Conservation (phyloP, 2,113 vertebrate genomes). For the Gila orcuttii region DNA sequence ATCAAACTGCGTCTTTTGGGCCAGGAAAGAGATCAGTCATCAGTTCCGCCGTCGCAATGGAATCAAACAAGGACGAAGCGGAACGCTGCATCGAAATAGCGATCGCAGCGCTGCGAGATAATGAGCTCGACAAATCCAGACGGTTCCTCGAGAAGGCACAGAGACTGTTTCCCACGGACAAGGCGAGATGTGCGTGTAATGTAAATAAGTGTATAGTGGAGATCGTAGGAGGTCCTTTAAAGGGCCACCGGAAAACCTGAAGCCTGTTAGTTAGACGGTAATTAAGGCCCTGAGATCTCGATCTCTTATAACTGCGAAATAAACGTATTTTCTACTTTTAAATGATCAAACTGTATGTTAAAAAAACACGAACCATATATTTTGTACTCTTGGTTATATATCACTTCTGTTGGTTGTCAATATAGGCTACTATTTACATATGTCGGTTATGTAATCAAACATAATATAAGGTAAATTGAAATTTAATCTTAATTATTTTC, state of each 20-base stretch:
- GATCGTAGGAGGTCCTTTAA: conserved; percentile 29
- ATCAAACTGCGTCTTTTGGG: conserved; percentile 59
- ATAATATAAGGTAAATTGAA: neutral
- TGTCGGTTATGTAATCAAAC: neutral
- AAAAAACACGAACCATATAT: neutral
- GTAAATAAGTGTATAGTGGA: conserved; percentile 46
- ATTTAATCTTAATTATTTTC: neutral
- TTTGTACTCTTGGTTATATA: neutral
- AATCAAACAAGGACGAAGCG: conserved; percentile 98
- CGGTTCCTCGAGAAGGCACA: conserved; percentile 93
- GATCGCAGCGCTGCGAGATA: conserved; percentile 77
- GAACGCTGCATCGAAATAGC: conserved; percentile 92
- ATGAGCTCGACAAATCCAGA: conserved; percentile 83
- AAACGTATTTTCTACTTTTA: neutral
- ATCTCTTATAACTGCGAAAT: neutral
- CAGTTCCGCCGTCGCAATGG: conserved; percentile 83
- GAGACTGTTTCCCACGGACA: conserved; percentile 86
- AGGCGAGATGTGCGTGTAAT: conserved; percentile 81
- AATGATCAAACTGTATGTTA: too few relatives aligned
- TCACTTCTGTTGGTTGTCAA: neutral
- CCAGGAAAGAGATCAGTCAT: conserved; percentile 73
- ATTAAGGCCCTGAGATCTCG: neutral
- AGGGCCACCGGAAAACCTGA: conserved; percentile 59
- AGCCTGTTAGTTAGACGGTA: conserved; percentile 49
- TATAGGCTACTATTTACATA: neutral